These are phyloP conservation scores for Parauchenoglanis punctatus DNA, from an alignment of 2,797 vertebrate species.

Conservation along the genomic window DNA sequence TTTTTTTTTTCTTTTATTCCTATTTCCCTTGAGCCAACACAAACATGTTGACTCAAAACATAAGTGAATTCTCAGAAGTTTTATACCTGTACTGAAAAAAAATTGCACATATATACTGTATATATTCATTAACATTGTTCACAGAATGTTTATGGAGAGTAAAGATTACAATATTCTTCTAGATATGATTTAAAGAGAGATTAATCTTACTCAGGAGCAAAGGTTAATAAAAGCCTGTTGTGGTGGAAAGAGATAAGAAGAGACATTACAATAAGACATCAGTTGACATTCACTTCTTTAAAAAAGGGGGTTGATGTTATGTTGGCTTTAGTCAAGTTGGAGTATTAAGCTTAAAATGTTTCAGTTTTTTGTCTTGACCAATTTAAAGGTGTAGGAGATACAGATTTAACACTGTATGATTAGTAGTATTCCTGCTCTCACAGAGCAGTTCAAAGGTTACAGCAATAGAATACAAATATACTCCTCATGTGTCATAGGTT, in stretches of 20 bases:
- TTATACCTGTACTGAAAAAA: neutral
- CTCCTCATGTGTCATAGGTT: neutral
- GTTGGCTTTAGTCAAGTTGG: neutral
- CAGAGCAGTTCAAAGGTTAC: conserved; percentile 1
- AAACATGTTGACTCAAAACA: neutral
- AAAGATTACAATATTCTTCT: neutral
- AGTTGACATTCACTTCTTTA: neutral
- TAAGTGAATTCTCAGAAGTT: neutral
- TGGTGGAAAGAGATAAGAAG: conserved; percentile 33
- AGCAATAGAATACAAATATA: neutral
- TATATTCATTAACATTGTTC: neutral
- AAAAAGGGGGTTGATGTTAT: neutral
- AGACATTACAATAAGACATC: neutral
- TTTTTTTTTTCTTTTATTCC: neutral
- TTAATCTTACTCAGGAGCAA: conserved; percentile 23
- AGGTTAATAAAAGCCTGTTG: conserved; percentile 13
- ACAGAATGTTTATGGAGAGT: neutral
- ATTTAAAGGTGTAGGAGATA: neutral
- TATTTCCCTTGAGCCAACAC: conserved; percentile 2
- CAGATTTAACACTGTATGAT: neutral
- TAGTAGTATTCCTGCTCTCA: neutral
- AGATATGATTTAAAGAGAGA: neutral
- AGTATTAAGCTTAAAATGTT: neutral
- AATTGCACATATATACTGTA: neutral
- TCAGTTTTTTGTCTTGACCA: neutral